Conservation (phyloP, 2,888 invertebrate species). For the Hypomecis atomaria region DNA sequence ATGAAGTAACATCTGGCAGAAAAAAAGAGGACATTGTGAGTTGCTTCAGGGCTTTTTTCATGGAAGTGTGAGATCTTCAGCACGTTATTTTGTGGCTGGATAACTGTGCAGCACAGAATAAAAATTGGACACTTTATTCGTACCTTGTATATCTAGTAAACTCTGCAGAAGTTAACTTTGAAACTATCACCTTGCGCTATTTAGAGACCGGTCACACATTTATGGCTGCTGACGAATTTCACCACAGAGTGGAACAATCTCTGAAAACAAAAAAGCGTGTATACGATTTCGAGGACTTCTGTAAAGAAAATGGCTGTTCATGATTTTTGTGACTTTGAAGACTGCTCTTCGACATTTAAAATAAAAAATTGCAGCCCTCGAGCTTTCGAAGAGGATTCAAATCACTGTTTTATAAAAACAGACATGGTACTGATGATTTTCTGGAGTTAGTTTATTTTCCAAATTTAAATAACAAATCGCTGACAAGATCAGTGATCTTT, state of each 20-base stretch:
- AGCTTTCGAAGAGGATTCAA: constrained; percentile 21
- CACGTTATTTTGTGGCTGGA: constrained; percentile 40
- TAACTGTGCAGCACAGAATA: constrained; percentile 28
- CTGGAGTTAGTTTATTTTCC: constrained; percentile 14
- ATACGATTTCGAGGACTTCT: constrained; percentile 39
- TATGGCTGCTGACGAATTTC: constrained; percentile 53
- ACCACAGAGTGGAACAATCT: constrained; percentile 7
- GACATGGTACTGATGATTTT: constrained; percentile 6
- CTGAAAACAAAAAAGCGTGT: constrained; percentile 24
- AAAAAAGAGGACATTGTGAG: constrained; percentile 38
- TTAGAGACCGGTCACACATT: constrained; percentile 51
- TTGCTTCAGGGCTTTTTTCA: constrained; percentile 39
- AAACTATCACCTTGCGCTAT: constrained; percentile 41
- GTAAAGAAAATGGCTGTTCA: constrained; percentile 41
- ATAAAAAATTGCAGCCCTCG: constrained; percentile 34
- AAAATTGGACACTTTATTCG: constrained; percentile 40
- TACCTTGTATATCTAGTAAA: constrained; percentile 41
- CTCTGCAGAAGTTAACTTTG: constrained; percentile 36
- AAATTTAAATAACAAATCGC: constrained; percentile 10
- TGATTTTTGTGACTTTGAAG: constrained; percentile 42
- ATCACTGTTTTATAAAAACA: constrained; percentile 11
- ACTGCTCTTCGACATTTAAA: constrained; percentile 41
- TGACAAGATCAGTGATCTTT: no score
- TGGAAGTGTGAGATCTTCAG: constrained; percentile 27
- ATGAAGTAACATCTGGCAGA: constrained; percentile 28